phyloP scores from a whole-genome alignment of 2,888 invertebrate genomes.

The Odontomyia ornata region DNA sequence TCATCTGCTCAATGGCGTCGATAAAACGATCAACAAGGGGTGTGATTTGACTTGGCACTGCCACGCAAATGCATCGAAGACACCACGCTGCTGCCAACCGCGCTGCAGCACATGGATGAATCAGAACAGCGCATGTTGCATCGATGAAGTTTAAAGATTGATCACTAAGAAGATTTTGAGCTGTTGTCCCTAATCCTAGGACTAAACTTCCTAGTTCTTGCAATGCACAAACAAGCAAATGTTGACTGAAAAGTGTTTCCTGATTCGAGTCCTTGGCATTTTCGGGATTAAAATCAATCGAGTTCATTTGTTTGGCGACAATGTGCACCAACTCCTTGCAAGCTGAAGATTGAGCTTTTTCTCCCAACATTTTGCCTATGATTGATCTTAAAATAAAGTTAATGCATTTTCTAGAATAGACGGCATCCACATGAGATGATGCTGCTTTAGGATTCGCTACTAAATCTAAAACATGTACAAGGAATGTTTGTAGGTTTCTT shows the following conservation, averaged over 20 bases:
- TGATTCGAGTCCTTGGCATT: constrained; percentile 92
- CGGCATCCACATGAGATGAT: constrained; percentile 96
- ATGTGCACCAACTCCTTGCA: constrained; percentile 93
- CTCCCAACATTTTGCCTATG: constrained; percentile 93
- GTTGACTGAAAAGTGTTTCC: constrained; percentile 90
- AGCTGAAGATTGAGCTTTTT: constrained; percentile 95
- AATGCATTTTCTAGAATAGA: constrained; percentile 96
- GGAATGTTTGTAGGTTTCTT: constrained; percentile 83
- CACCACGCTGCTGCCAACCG: constrained; percentile 96
- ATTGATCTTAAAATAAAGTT: constrained; percentile 92
- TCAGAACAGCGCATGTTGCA: constrained; percentile 74
- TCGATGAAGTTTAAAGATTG: constrained; percentile 78
- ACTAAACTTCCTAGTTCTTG: constrained; percentile 91
- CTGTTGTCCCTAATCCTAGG: constrained; percentile 91
- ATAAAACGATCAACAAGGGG: constrained; percentile 91
- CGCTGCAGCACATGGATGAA: constrained; percentile 94
- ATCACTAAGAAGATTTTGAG: constrained; percentile 88
- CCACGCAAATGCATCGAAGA: constrained; percentile 87
- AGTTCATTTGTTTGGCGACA: constrained; percentile 93
- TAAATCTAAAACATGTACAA: constrained; percentile 90
- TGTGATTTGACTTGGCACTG: constrained; percentile 93
- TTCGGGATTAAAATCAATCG: constrained; percentile 91
- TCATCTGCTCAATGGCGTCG: constrained; percentile 86
- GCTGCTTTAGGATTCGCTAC: constrained; percentile 96
- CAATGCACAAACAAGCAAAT: constrained; percentile 89